phyloP scores from a whole-genome alignment of 2,797 vertebrate species.

The Cryptoblepharus egeriae region DNA sequence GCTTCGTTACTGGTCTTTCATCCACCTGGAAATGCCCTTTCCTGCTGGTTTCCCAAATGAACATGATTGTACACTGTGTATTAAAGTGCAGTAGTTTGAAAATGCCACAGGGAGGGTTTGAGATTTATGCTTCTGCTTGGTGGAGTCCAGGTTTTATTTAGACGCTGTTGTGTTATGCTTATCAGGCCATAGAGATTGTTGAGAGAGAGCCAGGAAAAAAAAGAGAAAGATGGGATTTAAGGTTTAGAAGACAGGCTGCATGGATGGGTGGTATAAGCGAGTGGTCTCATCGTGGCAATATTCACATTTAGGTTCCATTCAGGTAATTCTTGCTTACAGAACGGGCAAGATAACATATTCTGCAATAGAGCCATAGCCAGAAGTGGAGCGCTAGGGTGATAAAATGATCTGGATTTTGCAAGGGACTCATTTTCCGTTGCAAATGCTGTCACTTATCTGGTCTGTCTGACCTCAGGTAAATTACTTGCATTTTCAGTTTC shows the following conservation, averaged over 20 bases:
- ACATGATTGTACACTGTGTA: conserved; percentile 47
- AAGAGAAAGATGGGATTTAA: conserved; percentile 32
- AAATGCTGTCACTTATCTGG: neutral
- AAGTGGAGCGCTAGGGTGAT: neutral
- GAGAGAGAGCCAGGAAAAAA: conserved; percentile 20
- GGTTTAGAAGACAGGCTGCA: neutral
- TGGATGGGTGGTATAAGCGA: conserved; percentile 32
- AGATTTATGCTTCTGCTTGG: conserved; percentile 2
- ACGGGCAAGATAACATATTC: neutral
- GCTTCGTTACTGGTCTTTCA: conserved; percentile 38
- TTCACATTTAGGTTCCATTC: conserved; percentile 13
- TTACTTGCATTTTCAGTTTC: fast-evolving
- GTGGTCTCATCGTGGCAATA: conserved; percentile 6
- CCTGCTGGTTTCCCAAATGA: conserved; percentile 58
- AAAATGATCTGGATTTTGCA: neutral
- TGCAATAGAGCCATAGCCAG: neutral
- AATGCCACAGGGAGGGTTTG: conserved; percentile 44
- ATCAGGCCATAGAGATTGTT: neutral
- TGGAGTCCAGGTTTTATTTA: conserved; percentile 32
- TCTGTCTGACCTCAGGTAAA: neutral
- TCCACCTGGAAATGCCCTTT: conserved; percentile 54
- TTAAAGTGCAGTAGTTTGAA: conserved; percentile 53
- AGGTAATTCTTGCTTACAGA: fast-evolving
- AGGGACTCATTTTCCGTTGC: neutral
- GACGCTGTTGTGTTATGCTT: neutral